Conservation (phyloP, 2,797 vertebrate genomes). For the Clarias laeviceps region DNA sequence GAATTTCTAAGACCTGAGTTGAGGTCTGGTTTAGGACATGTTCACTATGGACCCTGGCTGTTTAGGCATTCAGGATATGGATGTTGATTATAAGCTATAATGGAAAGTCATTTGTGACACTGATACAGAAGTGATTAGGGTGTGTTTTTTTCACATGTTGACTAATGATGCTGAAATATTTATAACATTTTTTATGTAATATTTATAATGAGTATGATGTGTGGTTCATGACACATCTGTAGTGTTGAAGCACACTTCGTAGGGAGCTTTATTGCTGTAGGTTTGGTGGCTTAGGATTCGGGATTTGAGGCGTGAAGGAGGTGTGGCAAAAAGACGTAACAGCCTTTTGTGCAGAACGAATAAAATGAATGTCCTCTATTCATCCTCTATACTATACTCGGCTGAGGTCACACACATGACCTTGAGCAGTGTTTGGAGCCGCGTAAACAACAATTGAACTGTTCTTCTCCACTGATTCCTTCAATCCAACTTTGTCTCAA, state of each 20-base stretch:
- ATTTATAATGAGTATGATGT: background rate
- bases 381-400: background rate
- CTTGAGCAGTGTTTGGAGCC: conserved; percentile 1
- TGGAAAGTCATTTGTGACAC: background rate
- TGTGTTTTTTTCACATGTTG: no score
- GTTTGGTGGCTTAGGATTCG: background rate
- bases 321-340: background rate
- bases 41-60: background rate
- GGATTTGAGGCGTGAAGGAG: background rate
- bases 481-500: background rate
- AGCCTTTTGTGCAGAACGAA: background rate
- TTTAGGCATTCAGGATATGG: background rate
- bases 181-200: background rate
- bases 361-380: conserved; percentile 15
- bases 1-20: background rate
- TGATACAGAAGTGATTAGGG: background rate
- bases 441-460: conserved; percentile 7
- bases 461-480: conserved; percentile 18
- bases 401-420: conserved; percentile 17
- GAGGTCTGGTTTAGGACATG: background rate
- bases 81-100: background rate
- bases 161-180: background rate
- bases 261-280: background rate
- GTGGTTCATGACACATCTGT: background rate
- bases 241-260: background rate